Evolutionary conservation across 1,140 invertebrate species (phyloP), one percentile per base, ranked within the genome.

Genomic region (Argopecten irradians): DNA sequence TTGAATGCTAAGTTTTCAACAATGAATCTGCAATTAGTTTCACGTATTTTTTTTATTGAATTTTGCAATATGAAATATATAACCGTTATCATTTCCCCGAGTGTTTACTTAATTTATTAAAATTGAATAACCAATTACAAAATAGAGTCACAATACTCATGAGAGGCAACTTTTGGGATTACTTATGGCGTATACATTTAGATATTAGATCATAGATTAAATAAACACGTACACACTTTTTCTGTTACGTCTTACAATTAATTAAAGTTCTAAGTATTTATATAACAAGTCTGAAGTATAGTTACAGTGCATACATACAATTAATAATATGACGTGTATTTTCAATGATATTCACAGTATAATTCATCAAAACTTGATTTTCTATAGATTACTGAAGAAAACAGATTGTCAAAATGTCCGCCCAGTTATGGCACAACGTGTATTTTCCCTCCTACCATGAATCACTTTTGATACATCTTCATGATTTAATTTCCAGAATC

Each of bases 141-240:
- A n/a, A n/a, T n/a, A n/a, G n/a, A n/a, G n/a, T n/a, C n/a, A n/a
- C n/a, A n/a, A n/a, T n/a, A n/a, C n/a, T n/a, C n/a, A n/a, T n/a
- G n/a, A n/a, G n/a, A n/a, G n/a, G n/a, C n/a, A n/a, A n/a, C n/a
- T n/a, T n/a, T n/a, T n/a, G n/a, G 91, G 19, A 84, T 86, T 86
- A 89, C 91, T n/a, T 71, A 36, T 33, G 91, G 90, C 55, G 13
- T n/a, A 85, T 13, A 91, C 92, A 89, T 89, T 87, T 89, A 32
- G 28, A 16, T 86, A 7, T 35, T 13, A 16, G 13, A 34, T 86
- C 32, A 34, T 0, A 9, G 8, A 19, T 19, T 33, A 34, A 84
- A 84, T 33, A 33, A 33, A 3, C 34, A 8, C 9, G 16, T 11
- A 46, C n/a, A n/a, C n/a, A n/a, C n/a, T n/a, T n/a, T n/a, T n/a